phyloP scores from a whole-genome alignment of 2,888 invertebrate species.

The Protodeltote pygarga region DNA sequence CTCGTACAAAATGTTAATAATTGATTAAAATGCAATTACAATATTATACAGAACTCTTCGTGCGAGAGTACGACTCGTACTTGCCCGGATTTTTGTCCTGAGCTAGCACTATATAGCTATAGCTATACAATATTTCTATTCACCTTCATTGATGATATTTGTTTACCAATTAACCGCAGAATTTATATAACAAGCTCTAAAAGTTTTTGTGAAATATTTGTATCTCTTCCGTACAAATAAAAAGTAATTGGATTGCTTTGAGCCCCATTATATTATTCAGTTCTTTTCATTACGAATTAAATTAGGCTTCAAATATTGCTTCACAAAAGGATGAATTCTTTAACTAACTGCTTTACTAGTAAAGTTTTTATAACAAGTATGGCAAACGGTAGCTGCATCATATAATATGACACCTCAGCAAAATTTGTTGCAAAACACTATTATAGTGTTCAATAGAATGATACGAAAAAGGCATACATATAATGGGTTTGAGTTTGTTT shows the following conservation, averaged over 20 bases:
- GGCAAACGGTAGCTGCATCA: not conserved
- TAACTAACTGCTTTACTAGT: too few relatives aligned
- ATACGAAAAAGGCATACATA: too few relatives aligned
- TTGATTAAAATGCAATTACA: not conserved
- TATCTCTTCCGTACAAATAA: not conserved
- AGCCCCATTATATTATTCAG: not conserved
- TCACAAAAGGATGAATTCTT: not conserved
- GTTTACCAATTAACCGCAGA: too few relatives aligned
- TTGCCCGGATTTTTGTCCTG: too few relatives aligned
- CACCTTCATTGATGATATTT: constrained; percentile 10
- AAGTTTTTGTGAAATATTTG: not conserved
- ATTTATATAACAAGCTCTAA: constrained; percentile 4
- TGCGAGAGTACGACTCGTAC: not conserved
- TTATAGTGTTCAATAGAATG: too few relatives aligned
- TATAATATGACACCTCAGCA: not conserved
- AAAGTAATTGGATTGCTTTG: constrained; percentile 11
- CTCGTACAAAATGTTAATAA: too few relatives aligned
- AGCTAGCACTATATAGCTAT: too few relatives aligned
- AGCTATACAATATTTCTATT: not conserved
- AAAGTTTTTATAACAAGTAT: not conserved
- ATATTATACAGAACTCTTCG: not conserved
- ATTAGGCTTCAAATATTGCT: not conserved
- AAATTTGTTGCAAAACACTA: too few relatives aligned
- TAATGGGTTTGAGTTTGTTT: too few relatives aligned
- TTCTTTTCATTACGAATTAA: constrained; percentile 2